Percentiles rank a stretch among this genome's conserved stretches.
Evolutionary conservation across 2,888 invertebrate genomes (phyloP).

Genomic region (Noctua janthina): DNA sequence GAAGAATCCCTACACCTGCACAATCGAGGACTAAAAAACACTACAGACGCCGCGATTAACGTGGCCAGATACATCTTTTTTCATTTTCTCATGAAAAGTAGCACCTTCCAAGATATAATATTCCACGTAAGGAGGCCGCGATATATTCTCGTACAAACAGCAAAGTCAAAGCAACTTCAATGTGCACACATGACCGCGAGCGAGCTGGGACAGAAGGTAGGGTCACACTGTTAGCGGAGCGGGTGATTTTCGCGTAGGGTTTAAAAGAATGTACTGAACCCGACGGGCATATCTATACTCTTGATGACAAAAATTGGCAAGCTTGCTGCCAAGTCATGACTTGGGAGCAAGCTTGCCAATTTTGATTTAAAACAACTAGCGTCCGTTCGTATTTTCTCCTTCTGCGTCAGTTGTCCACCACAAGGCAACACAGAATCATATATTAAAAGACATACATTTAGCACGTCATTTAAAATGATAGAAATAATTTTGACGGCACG

Average conservation of each 20-base stretch:
- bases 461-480: too few relatives aligned
- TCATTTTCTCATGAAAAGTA: constrained; percentile 18
- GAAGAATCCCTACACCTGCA: neutral
- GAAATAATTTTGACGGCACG: too few relatives aligned
- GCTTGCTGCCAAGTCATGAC: too few relatives aligned
- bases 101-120: constrained; percentile 43
- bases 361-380: too few relatives aligned
- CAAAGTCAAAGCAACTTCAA: constrained; percentile 67
- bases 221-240: constrained; percentile 41
- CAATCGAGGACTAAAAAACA: neutral
- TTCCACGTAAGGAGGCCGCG: constrained; percentile 42
- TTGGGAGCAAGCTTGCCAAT: too few relatives aligned
- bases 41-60: neutral
- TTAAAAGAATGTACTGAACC: neutral
- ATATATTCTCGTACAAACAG: constrained; percentile 49
- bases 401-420: too few relatives aligned
- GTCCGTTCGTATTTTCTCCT: too few relatives aligned
- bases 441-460: too few relatives aligned
- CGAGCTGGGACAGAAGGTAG: constrained; percentile 25
- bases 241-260: neutral
- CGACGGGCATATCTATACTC: neutral
- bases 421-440: too few relatives aligned
- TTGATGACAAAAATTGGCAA: too few relatives aligned
- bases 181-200: constrained; percentile 67
- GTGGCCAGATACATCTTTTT: neutral